A percentile compares a stretch with the other conserved stretches of the same genome.
These are phyloP conservation scores for Ciconia maguari DNA, from an alignment of 2,113 vertebrate genomes.

Conservation along the genomic window DNA sequence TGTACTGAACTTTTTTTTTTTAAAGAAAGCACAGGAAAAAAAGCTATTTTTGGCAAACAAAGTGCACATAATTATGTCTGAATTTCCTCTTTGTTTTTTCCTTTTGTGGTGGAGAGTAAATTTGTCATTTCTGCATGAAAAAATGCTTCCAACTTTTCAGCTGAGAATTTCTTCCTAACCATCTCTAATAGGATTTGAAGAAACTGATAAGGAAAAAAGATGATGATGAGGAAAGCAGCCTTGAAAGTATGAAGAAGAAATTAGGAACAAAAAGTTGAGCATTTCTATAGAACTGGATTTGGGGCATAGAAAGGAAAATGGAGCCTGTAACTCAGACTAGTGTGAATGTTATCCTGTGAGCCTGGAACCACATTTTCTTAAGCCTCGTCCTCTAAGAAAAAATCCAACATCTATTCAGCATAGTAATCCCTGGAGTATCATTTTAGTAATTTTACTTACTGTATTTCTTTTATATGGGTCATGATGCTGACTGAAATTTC, in stretches of 20 bases:
- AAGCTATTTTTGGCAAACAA: not conserved
- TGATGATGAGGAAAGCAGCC: not conserved
- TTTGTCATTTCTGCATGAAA: not conserved
- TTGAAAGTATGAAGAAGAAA: not conserved
- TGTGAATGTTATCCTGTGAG: not conserved
- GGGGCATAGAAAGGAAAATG: not conserved
- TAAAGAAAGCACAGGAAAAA: not conserved
- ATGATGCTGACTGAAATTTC: not conserved
- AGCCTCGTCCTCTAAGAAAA: not conserved
- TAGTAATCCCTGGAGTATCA: not conserved
- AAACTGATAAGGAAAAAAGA: not conserved
- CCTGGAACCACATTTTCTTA: not conserved
- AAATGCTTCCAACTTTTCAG: not conserved
- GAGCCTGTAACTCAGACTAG: not conserved
- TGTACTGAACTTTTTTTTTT: not conserved
- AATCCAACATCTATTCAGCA: not conserved
- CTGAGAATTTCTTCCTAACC: not conserved
- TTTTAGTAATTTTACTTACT: not conserved
- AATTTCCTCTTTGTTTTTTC: not conserved
- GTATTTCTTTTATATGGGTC: not conserved
- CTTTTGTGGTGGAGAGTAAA: not conserved
- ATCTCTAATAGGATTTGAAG: not conserved
- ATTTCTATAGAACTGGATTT: not conserved
- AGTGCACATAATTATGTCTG: not conserved
- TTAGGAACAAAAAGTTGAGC: not conserved